Evolutionary conservation across 2,888 invertebrate genomes (phyloP), one percentile per base, ranked within the genome.

Genomic region (Eupithecia pulchellata): DNA sequence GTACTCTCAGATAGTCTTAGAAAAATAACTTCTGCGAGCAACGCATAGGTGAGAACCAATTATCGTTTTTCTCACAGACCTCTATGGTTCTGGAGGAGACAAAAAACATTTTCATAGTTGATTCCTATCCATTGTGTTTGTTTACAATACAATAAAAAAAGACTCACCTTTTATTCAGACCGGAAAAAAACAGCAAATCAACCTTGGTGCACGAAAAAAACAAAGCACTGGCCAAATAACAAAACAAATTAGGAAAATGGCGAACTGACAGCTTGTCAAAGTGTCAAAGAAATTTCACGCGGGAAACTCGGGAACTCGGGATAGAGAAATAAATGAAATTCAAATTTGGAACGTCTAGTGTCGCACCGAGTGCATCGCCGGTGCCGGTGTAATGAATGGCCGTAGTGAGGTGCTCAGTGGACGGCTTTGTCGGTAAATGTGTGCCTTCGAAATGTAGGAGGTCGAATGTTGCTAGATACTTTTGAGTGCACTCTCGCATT

Each of bases 371-470:
- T 91, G 91, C 91, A 90, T 91, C 89, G 89, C 86, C 87, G 85
- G 87, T 86, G 88, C 86, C 85, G 84, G 80, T 81, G 91, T 90
- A 91, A 91, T 91, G 92, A 93, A 92, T 92, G 93, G 89, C 75
- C 79, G 86, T 88, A 89, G 91, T 89, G 89, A 88, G 90, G 90
- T 89, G 89, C 89, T 84, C 84, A 86, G 86, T 87, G 87, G 88
- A 81, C 89, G 86, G 89, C 92, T 90, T 90, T 89, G 91, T 88
- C 91, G 89, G 92, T 89, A 91, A 91, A 90, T 89, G 91, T 91
- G 88, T 89, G 89, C 85, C 89, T 90, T 89, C 66, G 85, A 84
- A 86, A 81, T 84, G 83, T 89, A 88, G 87, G 78, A 84, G 86
- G 91, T 82, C 80, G 80, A 77, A 81, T 74, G 75, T 71, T 77